phyloP scores from a whole-genome alignment of 2,113 vertebrate species.

The Acrocephalus kingi region DNA sequence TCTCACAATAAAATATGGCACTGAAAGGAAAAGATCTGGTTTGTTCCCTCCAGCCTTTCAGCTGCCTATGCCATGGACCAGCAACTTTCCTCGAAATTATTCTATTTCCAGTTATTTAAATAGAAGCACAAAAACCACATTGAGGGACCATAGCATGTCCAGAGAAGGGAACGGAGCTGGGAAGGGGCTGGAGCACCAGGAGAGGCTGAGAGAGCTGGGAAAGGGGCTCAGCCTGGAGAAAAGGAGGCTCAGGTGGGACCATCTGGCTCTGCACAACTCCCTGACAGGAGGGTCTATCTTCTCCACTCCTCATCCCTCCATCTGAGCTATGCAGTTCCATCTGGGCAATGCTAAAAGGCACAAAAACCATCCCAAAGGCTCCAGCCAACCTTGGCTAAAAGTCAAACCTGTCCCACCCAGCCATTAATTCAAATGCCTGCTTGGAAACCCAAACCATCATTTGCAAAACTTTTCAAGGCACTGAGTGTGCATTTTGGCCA shows the following conservation, averaged over 20 bases:
- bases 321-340: not conserved
- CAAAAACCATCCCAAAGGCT: not conserved
- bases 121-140: not conserved
- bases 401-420: not conserved
- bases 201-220: not conserved
- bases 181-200: not conserved
- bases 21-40: accelerated
- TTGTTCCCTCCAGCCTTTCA: not conserved
- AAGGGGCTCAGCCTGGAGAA: not conserved
- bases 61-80: not conserved
- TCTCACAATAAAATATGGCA: not conserved
- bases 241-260: not conserved
- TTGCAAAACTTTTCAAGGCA: no score
- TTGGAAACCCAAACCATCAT: not conserved
- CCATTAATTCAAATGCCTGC: not conserved
- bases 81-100: not conserved
- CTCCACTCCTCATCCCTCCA: not conserved
- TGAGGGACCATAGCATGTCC: not conserved
- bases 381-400: not conserved
- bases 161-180: not conserved
- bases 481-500: not conserved
- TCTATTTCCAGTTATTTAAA: not conserved
- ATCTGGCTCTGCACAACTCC: not conserved
- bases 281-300: not conserved
- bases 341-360: not conserved